Evolutionary conservation across 1,140 invertebrate genomes (phyloP), one percentile per base, ranked within the genome.

Genomic region (Phymorhynchus buccinoides): DNA sequence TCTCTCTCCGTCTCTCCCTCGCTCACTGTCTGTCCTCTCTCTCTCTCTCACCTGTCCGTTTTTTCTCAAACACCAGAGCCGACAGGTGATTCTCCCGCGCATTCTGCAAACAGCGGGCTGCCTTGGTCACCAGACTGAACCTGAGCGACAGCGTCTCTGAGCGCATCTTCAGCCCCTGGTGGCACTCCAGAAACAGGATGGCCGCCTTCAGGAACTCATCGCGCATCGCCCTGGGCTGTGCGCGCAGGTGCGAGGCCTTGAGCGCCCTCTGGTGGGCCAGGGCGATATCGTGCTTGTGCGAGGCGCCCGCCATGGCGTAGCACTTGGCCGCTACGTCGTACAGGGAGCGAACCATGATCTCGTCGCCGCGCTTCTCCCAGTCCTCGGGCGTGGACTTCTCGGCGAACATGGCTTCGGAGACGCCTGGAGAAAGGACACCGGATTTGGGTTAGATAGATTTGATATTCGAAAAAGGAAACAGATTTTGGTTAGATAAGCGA

Each of bases 241-340:
- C 86, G 35, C 88, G 88, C 22, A 89, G 86, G 39, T 88, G 81
- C 3, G 87, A 88, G 22, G 90, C 90, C 41, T 88, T 78, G 37
- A 91, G 84, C 16, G 90, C 91, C 66, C 85, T 86, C 77, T 89
- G 87, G 81, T 90, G 89, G n/a, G 92, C 91, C 3, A 88, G 37
- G 14, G 91, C 90, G 1, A 91, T 80, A 30, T 89, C 90, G 52
- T 90, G 88, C 80, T 88, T 89, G 14, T 86, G 86, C 22, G 83
- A 44, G 86, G 84, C 48, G 39, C 86, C 78, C 32, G 88, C 89
- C 44, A 86, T 89, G 14, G 52, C 80, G 82, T 89, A 92, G 79
- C 91, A 92, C 80, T 92, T 92, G 9, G 91, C 91, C 41, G 92
- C 92, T 0, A 92, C 88, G 48, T 88, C 85, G 73, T 90, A 93